These are phyloP conservation scores for Chironomus tentans DNA, from an alignment of 2,888 invertebrate species.

Conservation along the genomic window DNA sequence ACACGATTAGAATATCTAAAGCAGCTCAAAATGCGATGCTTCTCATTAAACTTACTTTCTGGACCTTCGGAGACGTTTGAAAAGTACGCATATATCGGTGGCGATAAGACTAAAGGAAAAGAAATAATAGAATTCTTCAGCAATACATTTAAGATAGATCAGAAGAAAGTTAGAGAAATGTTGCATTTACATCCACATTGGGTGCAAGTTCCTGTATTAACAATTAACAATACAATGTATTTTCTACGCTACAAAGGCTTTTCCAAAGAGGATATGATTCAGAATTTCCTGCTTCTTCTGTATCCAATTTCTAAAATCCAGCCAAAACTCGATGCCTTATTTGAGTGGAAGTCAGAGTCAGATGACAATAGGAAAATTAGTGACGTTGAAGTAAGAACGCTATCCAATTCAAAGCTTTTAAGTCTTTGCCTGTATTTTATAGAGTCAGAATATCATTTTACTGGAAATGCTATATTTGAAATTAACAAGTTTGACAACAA, in stretches of 20 bases:
- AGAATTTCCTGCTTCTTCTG: constrained; percentile 54
- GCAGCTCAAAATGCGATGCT: constrained; percentile 44
- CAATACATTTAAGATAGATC: constrained; percentile 36
- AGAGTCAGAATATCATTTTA: constrained; percentile 63
- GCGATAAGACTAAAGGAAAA: constrained; percentile 45
- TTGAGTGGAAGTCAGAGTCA: constrained; percentile 28
- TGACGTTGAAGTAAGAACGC: constrained; percentile 33
- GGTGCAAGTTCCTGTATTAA: constrained; percentile 50
- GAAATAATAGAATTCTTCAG: constrained; percentile 43
- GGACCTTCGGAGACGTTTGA: constrained; percentile 39
- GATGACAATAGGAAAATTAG: constrained; percentile 26
- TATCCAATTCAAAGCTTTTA: constrained; percentile 48
- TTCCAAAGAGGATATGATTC: constrained; percentile 46
- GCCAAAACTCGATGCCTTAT: constrained; percentile 35
- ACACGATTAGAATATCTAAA: constrained; percentile 46
- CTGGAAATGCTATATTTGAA: constrained; percentile 63
- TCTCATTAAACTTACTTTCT: constrained; percentile 44
- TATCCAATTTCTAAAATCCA: constrained; percentile 55
- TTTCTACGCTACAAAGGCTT: constrained; percentile 48
- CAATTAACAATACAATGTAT: constrained; percentile 50
- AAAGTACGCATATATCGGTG: constrained; percentile 47
- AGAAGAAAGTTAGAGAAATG: constrained; percentile 35
- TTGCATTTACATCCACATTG: constrained; percentile 55
- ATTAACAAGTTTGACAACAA: constrained; percentile 22
- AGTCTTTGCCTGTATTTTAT: constrained; percentile 61